Base-by-base conservation (phyloP, 1,140 invertebrate genomes). In the Potamilus streckersoni region DNA sequence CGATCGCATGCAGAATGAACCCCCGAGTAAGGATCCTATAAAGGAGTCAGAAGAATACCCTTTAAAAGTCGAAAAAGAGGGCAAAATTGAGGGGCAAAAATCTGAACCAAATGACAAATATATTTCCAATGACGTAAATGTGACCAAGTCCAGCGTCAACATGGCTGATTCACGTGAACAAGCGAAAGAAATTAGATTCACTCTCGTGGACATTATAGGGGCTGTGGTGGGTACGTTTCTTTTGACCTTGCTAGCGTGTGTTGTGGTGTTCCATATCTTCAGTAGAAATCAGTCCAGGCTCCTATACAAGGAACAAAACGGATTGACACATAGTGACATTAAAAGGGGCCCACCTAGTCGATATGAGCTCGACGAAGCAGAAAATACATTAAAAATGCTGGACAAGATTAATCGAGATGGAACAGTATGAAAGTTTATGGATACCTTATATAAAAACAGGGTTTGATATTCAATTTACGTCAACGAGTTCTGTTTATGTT, bases 201-300 rank as follows among this genome's bases (percentile, higher is more conserved):
- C 83, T 31, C 75, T 86, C 27, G 80, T 85, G 23, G 86, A 89
- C 65, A 83, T 89, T 61, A 80, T 88, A 8, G 85, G 87, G 11
- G 88, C 88, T 11, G 85, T 89, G 14, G 80, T 88, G 6, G 87
- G 87, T 3, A 89, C 88, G 38, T 88, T 89, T 81, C 75, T 89
- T 6, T 79, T 87, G 56, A 89, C 87, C 12, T 73, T 89, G n/a
- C 69, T 89, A 13, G 69, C 87, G 27, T 87, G 86, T 78, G 70
- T 89, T 23, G 62, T 87, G 38, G 76, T 86, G 17, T 86, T 89
- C 66, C 85, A 88, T 68, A 65, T 88, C 23, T 84, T 87, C 68
- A 85, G 85, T 72, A 81, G 80, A 65, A 76, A 80, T 67, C 79
- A 82, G 63, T 71, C 66, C 63, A 57, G 70, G 70, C 65, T 17